phyloP scores from a whole-genome alignment of 2,888 invertebrate genomes.

The Shargacucullia verbasci region DNA sequence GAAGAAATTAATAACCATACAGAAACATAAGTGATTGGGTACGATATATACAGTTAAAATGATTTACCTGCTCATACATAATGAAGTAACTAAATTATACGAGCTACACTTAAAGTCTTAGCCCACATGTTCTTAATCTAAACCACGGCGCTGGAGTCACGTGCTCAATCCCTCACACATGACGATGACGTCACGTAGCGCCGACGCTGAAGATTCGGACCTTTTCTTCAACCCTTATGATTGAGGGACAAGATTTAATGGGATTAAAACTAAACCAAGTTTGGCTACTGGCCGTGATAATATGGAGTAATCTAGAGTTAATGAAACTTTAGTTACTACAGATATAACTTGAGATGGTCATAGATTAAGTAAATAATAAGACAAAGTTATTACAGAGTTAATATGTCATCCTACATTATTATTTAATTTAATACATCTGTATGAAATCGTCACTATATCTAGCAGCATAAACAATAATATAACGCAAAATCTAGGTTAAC shows the following conservation, averaged over 20 bases:
- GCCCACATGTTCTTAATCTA: conserved; percentile 38
- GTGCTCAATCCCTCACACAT: conserved; percentile 40
- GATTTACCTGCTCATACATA: too few species aligned
- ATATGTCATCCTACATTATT: too few species aligned
- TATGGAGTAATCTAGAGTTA: conserved; percentile 43
- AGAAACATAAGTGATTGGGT: too few species aligned
- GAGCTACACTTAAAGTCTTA: neutral
- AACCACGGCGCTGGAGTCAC: conserved; percentile 36
- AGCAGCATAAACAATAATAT: too few species aligned
- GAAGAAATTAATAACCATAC: too few species aligned
- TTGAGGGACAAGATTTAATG: conserved; percentile 56
- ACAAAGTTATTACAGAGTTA: too few species aligned
- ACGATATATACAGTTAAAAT: too few species aligned
- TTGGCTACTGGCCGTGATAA: conserved; percentile 35
- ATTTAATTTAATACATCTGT: too few species aligned
- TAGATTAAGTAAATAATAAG: conserved; percentile 37
- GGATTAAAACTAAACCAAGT: conserved; percentile 54
- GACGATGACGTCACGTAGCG: conserved; percentile 47
- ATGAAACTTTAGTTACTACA: conserved; percentile 38
- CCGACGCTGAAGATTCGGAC: conserved; percentile 41
- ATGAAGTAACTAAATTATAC: neutral
- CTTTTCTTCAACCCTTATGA: conserved; percentile 54
- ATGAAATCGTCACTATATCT: too few species aligned
- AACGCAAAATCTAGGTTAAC: too few species aligned
- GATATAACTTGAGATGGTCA: conserved; percentile 38